Evolutionary conservation across 2,888 invertebrate species (phyloP), one percentile per base, ranked within the genome.

Genomic region (Eupithecia centaureata): DNA sequence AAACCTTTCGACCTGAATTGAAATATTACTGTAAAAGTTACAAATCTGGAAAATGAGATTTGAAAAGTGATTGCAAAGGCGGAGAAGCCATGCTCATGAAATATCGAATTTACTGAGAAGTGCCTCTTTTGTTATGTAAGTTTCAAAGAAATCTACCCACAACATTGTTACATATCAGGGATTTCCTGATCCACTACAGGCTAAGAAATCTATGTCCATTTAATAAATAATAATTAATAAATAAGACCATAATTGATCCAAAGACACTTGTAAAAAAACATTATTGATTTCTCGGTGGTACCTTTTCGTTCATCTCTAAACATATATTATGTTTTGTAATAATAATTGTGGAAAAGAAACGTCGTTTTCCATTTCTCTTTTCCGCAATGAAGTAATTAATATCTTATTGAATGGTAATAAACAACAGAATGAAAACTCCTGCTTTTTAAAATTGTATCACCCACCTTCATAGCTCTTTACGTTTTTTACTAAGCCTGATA

Each of bases 1-100:
- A 84, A 86, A 83, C 77, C 79, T 83, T 83, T 83, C 82, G 78
- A 82, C 79, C 80, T 79, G 72, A 78, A 80, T 82, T 80, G 82
- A 85, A 82, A 82, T 84, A 84, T 83, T 76, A 75, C 77, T 73
- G 72, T 73, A 70, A 74, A 79, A 77, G 78, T 75, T 81, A 82
- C 77, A 79, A 82, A 83, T 82, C 80, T 73, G 70, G 58, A 76
- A 82, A 83, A 80, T 79, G 71, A 72, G 63, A 80, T 83, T 83
- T 82, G 80, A 81, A 78, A 85, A 83, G 82, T 82, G 78, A 84
- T 82, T 82, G 77, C 74, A 25, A 60, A 71, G 70, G 74, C 78
- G 76, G 77, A 77, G 79, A 73, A 71, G 67, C 69, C 67, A 77
- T 75, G 77, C 76, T 73, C 73, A 74, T 77, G 73, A 80, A 83